These are phyloP conservation scores for Catharus ustulatus DNA, from an alignment of 2,797 vertebrate genomes.

Conservation along the genomic window DNA sequence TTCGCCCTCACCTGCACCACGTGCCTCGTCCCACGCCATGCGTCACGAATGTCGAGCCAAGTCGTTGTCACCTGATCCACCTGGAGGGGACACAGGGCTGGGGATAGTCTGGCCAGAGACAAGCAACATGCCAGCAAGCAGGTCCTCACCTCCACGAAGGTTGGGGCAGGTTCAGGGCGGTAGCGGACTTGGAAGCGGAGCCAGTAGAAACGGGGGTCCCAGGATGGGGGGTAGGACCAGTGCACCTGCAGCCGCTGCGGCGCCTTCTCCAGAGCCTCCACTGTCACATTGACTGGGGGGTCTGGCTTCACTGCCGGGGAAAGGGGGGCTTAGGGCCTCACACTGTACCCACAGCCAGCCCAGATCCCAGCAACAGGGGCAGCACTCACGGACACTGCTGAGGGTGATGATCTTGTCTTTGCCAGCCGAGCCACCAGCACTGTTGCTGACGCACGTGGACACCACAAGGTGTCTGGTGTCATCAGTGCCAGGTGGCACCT, in stretches of 20 bases:
- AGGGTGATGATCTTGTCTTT: slow-evolving; percentile 48
- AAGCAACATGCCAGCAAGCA: fast-evolving
- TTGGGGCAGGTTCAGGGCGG: slow-evolving; percentile 21
- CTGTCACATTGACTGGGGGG: slow-evolving; percentile 78
- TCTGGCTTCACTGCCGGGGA: slow-evolving; percentile 84
- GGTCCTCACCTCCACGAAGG: slow-evolving; percentile 47
- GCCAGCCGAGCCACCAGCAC: slow-evolving; percentile 68
- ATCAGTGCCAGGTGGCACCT: slow-evolving; percentile 56
- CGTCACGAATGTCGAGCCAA: slow-evolving; percentile 74
- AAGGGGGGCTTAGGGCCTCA: neutral
- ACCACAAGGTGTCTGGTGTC: slow-evolving; percentile 56
- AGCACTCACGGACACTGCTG: slow-evolving; percentile 76
- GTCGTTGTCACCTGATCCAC: neutral
- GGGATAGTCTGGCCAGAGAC: neutral
- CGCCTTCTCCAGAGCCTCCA: slow-evolving; percentile 16
- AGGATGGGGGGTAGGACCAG: slow-evolving; percentile 83
- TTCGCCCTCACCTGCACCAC: slow-evolving; percentile 79
- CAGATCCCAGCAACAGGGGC: neutral
- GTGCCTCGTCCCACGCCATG: slow-evolving; percentile 71
- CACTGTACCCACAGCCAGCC: neutral
- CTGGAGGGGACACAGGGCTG: neutral
- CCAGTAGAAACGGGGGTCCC: slow-evolving; percentile 75
- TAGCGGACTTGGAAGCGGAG: slow-evolving; percentile 85
- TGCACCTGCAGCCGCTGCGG: slow-evolving; percentile 73
- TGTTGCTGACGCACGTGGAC: slow-evolving; percentile 78